These are phyloP conservation scores for Pseudonaja textilis DNA, from an alignment of 2,113 vertebrate genomes.

Conservation along the genomic window DNA sequence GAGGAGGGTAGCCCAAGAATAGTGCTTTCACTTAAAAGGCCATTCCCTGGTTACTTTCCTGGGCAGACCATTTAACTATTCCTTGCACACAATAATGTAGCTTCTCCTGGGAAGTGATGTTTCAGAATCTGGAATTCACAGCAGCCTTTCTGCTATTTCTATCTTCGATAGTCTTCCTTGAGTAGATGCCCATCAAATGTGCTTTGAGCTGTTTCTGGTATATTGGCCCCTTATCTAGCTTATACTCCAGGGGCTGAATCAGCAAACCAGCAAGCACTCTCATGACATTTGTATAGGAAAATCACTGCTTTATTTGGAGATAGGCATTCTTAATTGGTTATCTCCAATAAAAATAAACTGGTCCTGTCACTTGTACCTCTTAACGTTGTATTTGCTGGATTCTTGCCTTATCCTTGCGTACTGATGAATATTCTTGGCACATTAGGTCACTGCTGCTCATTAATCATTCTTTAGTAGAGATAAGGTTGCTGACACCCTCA, in stretches of 20 bases:
- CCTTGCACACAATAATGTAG: not conserved
- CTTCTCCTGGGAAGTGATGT: not conserved
- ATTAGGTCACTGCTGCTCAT: not conserved
- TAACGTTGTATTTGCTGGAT: not conserved
- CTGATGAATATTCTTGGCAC: not conserved
- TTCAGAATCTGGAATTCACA: not conserved
- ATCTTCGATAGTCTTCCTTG: not conserved
- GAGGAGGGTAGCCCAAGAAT: not conserved
- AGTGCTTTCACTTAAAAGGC: not conserved
- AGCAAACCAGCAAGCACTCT: not conserved
- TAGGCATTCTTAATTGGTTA: not conserved
- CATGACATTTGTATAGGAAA: not conserved
- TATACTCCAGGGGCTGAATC: slow-evolving; percentile 9
- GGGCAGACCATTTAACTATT: not conserved
- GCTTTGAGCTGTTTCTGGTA: not conserved
- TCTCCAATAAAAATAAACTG: not conserved
- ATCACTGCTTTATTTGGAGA: not conserved
- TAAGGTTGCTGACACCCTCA: not conserved
- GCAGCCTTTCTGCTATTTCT: not conserved
- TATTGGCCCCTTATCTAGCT: not conserved
- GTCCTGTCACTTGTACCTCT: not conserved
- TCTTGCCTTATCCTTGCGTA: not conserved
- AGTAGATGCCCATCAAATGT: not conserved
- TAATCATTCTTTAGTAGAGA: not conserved
- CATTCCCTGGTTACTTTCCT: not conserved